Evolutionary conservation across 37 sponge, comb jelly and placozoan genomes (phyloP).

Genomic region (Halisarca cf. caerulea): DNA sequence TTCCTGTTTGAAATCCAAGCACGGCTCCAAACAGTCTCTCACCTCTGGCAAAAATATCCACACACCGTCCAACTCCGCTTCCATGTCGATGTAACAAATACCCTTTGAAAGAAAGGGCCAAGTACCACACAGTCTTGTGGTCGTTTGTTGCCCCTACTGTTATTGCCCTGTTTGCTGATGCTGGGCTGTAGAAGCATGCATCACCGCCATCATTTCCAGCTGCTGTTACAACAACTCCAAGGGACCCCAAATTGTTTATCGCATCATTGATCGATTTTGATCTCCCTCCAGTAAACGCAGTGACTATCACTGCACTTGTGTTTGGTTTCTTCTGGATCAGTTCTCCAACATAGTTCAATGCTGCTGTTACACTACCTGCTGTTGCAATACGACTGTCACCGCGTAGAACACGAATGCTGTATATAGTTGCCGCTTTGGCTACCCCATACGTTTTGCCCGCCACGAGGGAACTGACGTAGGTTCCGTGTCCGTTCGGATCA

Average conservation of each 20-base stretch:
- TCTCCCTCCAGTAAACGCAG: neutral
- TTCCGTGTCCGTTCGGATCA: constrained; percentile 1
- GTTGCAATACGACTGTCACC: neutral
- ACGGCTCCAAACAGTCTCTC: neutral
- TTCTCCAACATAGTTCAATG: neutral
- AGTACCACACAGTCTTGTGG: constrained; percentile 5
- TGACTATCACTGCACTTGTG: neutral
- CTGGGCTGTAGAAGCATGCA: constrained; percentile 5
- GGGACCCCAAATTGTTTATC: neutral
- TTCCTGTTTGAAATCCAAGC: neutral
- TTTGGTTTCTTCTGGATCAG: neutral
- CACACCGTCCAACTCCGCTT: neutral
- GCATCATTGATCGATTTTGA: neutral
- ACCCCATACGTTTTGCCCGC: constrained; percentile 1
- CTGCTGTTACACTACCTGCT: neutral
- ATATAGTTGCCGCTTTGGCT: neutral
- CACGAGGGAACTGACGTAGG: constrained; percentile 13
- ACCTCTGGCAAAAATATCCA: constrained; percentile 5
- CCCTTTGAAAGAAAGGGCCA: too few species aligned
- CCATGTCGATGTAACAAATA: neutral
- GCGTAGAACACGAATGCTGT: neutral
- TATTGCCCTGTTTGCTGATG: neutral
- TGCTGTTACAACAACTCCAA: neutral
- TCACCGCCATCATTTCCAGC: constrained; percentile 14
- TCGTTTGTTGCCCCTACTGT: constrained; percentile 3